These are phyloP conservation scores for Aurelia coerulea DNA, from an alignment of 30 jellyfish, hydroid and myxozoan genomes.

Conservation along the genomic window DNA sequence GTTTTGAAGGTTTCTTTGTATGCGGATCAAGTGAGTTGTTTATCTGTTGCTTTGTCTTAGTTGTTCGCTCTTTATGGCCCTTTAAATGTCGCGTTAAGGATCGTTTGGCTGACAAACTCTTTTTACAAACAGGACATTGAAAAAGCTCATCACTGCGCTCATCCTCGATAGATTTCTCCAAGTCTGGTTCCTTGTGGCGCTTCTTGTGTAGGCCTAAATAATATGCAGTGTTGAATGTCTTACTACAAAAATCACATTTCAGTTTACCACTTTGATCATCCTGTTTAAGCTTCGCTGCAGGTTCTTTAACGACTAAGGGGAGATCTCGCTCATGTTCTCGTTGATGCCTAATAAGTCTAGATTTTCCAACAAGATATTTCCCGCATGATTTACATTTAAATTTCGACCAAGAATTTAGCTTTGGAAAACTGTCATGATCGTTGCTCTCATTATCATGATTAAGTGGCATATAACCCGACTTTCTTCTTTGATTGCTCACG, in stretches of 20 bases:
- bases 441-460: too few relatives aligned
- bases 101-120: background rate
- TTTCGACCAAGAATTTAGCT: too few relatives aligned
- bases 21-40: too few relatives aligned
- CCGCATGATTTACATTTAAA: too few relatives aligned
- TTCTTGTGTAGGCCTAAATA: conserved; percentile 34
- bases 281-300: background rate
- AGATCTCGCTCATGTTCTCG: background rate
- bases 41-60: background rate
- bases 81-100: conserved; percentile 1
- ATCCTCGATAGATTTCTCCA: background rate
- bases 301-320: background rate
- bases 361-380: too few relatives aligned
- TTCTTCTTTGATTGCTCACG: too few relatives aligned
- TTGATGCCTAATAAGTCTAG: too few relatives aligned
- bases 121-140: background rate
- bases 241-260: conserved; percentile 41
- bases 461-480: too few relatives aligned
- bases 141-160: background rate
- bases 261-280: background rate
- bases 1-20: too few relatives aligned
- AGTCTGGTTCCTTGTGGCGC: conserved; percentile 20
- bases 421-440: too few relatives aligned
- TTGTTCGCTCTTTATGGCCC: background rate
- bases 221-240: conserved; percentile 34